Evolutionary conservation across 2,888 invertebrate species (phyloP).

Genomic region (Phalangium opilio): DNA sequence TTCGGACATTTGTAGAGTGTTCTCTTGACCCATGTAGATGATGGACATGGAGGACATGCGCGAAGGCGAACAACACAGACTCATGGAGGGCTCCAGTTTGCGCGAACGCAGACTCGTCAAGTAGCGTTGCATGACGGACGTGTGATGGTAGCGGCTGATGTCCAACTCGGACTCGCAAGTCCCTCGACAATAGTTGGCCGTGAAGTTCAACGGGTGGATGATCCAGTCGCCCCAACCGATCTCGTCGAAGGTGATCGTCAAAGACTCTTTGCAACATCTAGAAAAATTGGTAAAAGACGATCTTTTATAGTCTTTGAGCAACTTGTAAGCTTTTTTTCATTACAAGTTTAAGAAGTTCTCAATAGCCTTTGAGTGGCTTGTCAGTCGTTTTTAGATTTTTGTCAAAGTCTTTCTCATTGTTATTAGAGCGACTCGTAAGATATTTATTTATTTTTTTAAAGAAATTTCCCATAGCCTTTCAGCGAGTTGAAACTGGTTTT

Average conservation of each 20-base stretch:
- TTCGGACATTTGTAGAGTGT: constrained; percentile 58
- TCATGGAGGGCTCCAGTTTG: constrained; percentile 2
- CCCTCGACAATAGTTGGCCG: constrained; percentile 23
- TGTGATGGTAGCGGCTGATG: constrained; percentile 39
- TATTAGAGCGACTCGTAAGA: too few relatives aligned
- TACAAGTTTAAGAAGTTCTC: too few relatives aligned
- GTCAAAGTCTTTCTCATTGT: too few relatives aligned
- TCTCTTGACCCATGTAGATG: constrained; percentile 62
- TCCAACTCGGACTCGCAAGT: constrained; percentile 40
- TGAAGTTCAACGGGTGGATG: constrained; percentile 21
- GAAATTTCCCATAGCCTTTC: too few relatives aligned
- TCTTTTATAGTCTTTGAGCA: too few relatives aligned
- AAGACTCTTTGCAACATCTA: constrained; percentile 49
- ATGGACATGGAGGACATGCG: constrained; percentile 62
- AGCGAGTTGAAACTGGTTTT: too few relatives aligned
- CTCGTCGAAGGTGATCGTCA: constrained; percentile 22
- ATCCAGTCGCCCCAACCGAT: constrained; percentile 25
- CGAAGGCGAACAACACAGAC: constrained; percentile 61
- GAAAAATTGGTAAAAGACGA: too few relatives aligned
- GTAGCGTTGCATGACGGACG: constrained; percentile 45
- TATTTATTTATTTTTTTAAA: too few relatives aligned
- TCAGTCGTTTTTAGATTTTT: too few relatives aligned
- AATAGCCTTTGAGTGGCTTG: too few relatives aligned
- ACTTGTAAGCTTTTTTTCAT: too few relatives aligned
- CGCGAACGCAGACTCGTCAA: not conserved